Percentiles rank a stretch among this genome's conserved stretches.
phyloP scores from a whole-genome alignment of 2,113 vertebrate species.

The Nannospalax galili region DNA sequence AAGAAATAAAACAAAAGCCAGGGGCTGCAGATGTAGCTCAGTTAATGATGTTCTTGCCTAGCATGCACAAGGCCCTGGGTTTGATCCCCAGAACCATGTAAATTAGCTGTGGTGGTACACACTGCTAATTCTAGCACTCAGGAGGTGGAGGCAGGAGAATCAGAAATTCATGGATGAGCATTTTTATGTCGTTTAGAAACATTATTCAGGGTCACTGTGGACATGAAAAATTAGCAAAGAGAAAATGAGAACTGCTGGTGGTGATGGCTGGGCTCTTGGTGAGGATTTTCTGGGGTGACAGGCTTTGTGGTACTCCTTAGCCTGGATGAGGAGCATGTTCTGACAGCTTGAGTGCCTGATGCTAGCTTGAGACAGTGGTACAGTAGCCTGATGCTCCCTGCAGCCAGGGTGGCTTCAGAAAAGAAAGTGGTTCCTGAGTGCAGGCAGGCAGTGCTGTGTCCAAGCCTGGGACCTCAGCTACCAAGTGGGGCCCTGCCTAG shows the following conservation, averaged over 20 bases:
- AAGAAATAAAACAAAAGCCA: too few relatives aligned
- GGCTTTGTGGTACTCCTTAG: background rate
- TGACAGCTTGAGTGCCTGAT: accelerated
- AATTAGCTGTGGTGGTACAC: background rate
- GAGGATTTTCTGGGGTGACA: too few relatives aligned
- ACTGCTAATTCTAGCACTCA: background rate
- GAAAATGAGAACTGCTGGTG: background rate
- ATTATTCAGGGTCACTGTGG: background rate
- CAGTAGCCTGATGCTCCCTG: background rate
- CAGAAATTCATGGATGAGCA: background rate
- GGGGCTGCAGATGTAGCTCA: background rate
- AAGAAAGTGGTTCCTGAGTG: background rate
- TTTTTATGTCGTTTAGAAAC: background rate
- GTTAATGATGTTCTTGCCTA: background rate
- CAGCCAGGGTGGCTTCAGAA: background rate
- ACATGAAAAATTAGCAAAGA: background rate
- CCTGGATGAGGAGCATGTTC: too few relatives aligned
- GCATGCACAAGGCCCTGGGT: background rate
- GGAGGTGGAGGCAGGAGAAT: background rate
- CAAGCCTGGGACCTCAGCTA: background rate
- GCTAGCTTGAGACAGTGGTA: background rate
- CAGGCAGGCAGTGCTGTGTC: background rate
- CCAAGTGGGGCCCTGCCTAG: background rate
- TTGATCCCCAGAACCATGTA: background rate
- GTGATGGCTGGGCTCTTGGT: background rate